These are phyloP conservation scores for Brenthis ino DNA, from an alignment of 2,888 invertebrate genomes.

Conservation along the genomic window DNA sequence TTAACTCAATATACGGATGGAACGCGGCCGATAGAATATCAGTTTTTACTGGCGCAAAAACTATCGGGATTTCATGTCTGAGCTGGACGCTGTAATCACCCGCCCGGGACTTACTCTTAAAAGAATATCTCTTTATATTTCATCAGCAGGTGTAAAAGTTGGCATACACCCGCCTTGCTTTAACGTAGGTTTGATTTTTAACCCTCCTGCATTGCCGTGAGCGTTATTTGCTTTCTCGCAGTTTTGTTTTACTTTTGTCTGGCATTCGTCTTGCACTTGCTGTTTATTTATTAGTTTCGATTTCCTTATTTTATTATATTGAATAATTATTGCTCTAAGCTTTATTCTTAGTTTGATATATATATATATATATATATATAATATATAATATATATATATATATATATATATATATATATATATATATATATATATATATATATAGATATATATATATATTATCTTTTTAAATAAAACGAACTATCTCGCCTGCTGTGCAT, in stretches of 20 bases:
- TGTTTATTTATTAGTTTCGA: conserved; percentile 73
- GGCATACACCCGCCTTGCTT: conserved; percentile 52
- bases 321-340: conserved; percentile 15
- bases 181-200: conserved; percentile 67
- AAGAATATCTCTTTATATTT: conserved; percentile 76
- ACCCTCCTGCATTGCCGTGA: conserved; percentile 53
- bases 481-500: too few relatives aligned
- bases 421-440: too few relatives aligned
- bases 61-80: conserved; percentile 78
- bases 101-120: conserved; percentile 73
- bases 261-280: conserved; percentile 67
- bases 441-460: too few relatives aligned
- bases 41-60: conserved; percentile 80
- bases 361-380: neutral
- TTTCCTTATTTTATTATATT: conserved; percentile 43
- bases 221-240: conserved; percentile 64
- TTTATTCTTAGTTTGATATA: neutral
- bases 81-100: conserved; percentile 74
- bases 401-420: neutral
- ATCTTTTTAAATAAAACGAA: too few relatives aligned
- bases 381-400: too few relatives aligned
- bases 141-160: conserved; percentile 76
- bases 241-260: conserved; percentile 79
- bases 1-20: conserved; percentile 78
- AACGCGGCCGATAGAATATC: conserved; percentile 77